Percentiles rank a stretch among this genome's conserved stretches.
These are phyloP conservation scores for Drosophila vallismaia DNA, from an alignment of 2,888 invertebrate genomes.

Conservation along the genomic window DNA sequence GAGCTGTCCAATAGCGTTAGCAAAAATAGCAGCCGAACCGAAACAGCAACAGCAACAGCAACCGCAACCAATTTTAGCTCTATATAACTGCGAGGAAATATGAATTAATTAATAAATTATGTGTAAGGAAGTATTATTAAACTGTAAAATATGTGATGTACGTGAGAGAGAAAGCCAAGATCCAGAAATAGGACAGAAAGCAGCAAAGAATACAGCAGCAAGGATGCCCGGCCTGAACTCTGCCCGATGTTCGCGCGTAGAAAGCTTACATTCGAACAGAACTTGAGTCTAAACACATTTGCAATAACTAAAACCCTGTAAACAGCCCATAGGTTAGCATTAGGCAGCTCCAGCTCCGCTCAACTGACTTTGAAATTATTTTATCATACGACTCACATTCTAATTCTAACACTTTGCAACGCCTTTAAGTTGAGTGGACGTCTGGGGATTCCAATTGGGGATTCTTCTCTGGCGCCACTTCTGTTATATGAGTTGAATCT, in stretches of 20 bases:
- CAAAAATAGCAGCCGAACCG: constrained; percentile 1
- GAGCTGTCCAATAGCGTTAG: constrained; percentile 32
- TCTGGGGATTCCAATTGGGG: not conserved
- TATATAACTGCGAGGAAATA: constrained; percentile 44
- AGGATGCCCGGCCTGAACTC: constrained; percentile 26
- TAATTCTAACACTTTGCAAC: constrained; percentile 8
- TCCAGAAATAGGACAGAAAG: constrained; percentile 17
- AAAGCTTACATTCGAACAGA: constrained; percentile 8
- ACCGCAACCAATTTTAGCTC: constrained; percentile 40
- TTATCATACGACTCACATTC: constrained; percentile 19
- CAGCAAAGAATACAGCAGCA: not conserved
- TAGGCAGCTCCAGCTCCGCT: constrained; percentile 9
- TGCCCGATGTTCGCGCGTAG: not conserved
- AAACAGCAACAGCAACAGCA: constrained; percentile 33
- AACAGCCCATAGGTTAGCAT: constrained; percentile 10
- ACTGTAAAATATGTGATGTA: constrained; percentile 78
- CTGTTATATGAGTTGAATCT: constrained; percentile 22
- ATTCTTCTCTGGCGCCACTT: constrained; percentile 13
- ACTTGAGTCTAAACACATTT: constrained; percentile 24
- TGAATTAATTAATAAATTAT: constrained; percentile 67
- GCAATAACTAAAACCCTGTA: constrained; percentile 40
- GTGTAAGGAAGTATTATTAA: constrained; percentile 81
- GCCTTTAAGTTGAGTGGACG: constrained; percentile 20
- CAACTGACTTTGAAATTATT: constrained; percentile 32
- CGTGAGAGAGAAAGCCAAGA: constrained; percentile 19